phyloP scores from a whole-genome alignment of 2,888 invertebrate genomes.

The Sarcophaga rosellei region DNA sequence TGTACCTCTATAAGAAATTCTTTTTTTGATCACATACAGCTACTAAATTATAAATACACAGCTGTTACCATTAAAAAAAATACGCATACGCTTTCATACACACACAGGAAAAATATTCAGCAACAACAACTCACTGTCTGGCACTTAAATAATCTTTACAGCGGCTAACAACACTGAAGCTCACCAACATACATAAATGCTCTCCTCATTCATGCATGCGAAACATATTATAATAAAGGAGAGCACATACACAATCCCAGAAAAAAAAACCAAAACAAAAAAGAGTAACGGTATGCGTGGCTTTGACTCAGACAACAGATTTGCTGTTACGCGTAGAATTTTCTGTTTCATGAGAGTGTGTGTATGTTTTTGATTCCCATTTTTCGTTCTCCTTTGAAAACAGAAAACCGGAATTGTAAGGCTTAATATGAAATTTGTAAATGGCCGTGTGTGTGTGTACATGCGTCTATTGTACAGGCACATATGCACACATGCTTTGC shows the following conservation, averaged over 20 bases:
- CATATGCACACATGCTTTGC: not conserved
- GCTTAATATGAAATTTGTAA: not conserved
- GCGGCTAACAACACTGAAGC: too few species aligned
- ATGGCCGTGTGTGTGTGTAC: not conserved
- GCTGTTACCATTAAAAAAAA: too few species aligned
- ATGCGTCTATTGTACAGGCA: not conserved
- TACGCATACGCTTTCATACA: too few species aligned
- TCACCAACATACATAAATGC: too few species aligned
- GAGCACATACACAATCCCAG: not conserved
- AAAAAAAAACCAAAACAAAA: not conserved
- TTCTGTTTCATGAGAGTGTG: not conserved
- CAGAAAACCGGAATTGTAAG: constrained; percentile 22
- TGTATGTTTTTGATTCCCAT: not conserved
- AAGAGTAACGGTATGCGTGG: not conserved
- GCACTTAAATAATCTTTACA: too few species aligned
- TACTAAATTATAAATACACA: too few species aligned
- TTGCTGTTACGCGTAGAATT: constrained; percentile 21
- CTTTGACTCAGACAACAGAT: constrained; percentile 39
- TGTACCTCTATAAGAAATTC: too few species aligned
- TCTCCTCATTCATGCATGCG: not conserved
- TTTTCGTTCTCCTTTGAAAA: not conserved
- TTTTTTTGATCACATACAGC: too few species aligned
- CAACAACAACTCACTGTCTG: too few species aligned
- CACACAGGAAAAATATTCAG: too few species aligned
- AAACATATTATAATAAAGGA: not conserved